phyloP scores from a whole-genome alignment of 2,113 vertebrate genomes.

The Atractosteus spatula region DNA sequence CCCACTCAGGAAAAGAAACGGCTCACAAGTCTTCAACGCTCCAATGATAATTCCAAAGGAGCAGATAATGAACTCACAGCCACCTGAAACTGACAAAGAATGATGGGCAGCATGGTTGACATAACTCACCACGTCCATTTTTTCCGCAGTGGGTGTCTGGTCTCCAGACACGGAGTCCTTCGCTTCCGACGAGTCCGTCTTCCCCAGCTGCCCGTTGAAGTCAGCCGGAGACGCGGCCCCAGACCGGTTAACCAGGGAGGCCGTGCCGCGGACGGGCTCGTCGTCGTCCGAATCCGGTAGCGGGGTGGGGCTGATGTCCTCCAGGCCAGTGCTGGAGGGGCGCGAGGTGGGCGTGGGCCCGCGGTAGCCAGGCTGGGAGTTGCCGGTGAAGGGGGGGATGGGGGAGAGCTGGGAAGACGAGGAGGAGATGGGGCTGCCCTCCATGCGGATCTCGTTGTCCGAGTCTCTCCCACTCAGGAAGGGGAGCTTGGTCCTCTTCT shows the following conservation, averaged over 20 bases:
- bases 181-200: slow-evolving; percentile 59
- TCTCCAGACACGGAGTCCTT: slow-evolving; percentile 71
- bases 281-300: slow-evolving; percentile 92
- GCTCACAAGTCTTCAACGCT: too few relatives aligned
- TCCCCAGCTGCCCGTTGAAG: slow-evolving; percentile 53
- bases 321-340: slow-evolving; percentile 87
- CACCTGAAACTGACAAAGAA: neutral
- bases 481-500: slow-evolving; percentile 89
- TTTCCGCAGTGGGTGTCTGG: slow-evolving; percentile 76
- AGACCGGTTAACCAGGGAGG: slow-evolving; percentile 61
- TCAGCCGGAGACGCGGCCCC: slow-evolving; percentile 58
- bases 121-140: slow-evolving; percentile 84
- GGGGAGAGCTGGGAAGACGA: slow-evolving; percentile 95
- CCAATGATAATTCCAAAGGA: too few relatives aligned
- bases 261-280: slow-evolving; percentile 65
- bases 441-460: slow-evolving; percentile 87
- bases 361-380: slow-evolving; percentile 64
- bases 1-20: too few relatives aligned
- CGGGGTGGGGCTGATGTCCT: slow-evolving; percentile 93
- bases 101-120: too few relatives aligned
- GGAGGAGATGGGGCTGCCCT: slow-evolving; percentile 94
- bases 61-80: neutral
- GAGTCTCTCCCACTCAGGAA: slow-evolving; percentile 87
- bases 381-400: slow-evolving; percentile 68
- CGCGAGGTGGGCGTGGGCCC: slow-evolving; percentile 70